A percentile compares a stretch with the other conserved stretches of the same genome.
These are phyloP conservation scores for Mionectes olivaceus DNA, from an alignment of 2,797 vertebrate genomes.

Conservation along the genomic window DNA sequence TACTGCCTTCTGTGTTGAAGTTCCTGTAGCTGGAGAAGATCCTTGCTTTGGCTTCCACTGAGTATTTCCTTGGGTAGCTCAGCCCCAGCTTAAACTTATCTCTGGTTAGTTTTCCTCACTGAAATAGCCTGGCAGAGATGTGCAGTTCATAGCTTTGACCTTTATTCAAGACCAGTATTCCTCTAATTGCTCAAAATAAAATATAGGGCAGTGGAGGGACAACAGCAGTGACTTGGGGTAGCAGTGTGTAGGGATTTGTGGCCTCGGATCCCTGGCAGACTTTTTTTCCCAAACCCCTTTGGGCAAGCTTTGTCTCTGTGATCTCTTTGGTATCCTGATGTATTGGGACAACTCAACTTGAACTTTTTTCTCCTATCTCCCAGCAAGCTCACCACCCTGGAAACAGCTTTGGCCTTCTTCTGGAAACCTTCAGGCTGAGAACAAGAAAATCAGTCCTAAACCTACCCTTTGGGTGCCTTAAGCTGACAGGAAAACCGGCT, in stretches of 20 bases:
- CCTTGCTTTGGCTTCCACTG: background rate
- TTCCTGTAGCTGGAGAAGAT: background rate
- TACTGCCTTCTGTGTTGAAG: background rate
- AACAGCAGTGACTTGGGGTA: rapidly evolving
- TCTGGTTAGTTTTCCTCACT: rapidly evolving
- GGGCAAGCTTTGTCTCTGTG: background rate
- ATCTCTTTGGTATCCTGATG: background rate
- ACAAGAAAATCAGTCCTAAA: background rate
- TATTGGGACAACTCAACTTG: background rate
- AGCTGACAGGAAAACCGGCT: background rate
- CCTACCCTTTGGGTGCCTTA: background rate
- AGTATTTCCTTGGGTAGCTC: background rate
- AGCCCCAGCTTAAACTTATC: background rate
- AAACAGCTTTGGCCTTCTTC: background rate
- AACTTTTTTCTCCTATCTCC: background rate
- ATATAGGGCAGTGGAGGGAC: background rate
- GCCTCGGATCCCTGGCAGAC: background rate
- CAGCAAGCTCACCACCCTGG: background rate
- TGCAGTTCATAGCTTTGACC: constrained; percentile 31
- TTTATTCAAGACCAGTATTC: background rate
- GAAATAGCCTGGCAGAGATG: background rate
- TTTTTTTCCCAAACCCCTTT: background rate
- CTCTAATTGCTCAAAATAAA: background rate
- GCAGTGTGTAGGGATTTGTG: too few relatives aligned
- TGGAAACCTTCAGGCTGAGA: background rate